Conservation (phyloP, 2,113 vertebrate genomes). For the Drymodes brunneopygia region DNA sequence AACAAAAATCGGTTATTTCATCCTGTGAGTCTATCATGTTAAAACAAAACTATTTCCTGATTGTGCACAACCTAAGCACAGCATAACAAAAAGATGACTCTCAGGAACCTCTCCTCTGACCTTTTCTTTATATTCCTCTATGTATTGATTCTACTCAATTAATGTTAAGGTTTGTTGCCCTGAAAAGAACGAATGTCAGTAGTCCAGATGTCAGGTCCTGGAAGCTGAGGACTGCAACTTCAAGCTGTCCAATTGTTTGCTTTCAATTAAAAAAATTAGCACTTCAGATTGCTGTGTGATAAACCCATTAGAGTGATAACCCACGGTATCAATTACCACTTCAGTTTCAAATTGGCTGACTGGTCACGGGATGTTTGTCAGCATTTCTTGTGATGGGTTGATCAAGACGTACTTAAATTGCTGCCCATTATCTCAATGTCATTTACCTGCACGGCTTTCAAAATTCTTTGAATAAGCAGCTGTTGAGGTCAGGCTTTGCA, state of each 20-base stretch:
- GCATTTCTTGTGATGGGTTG: slow-evolving; percentile 44
- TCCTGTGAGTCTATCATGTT: neutral
- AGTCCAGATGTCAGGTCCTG: slow-evolving; percentile 27
- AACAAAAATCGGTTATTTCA: neutral
- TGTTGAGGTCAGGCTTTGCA: slow-evolving; percentile 63
- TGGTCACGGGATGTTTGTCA: slow-evolving; percentile 67
- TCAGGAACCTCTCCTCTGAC: slow-evolving; percentile 44
- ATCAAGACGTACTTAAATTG: slow-evolving; percentile 81
- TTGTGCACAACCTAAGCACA: slow-evolving; percentile 4
- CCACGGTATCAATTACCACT: slow-evolving; percentile 79
- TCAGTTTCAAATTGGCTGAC: slow-evolving; percentile 77
- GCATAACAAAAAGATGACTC: slow-evolving; percentile 25
- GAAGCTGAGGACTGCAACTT: slow-evolving; percentile 54
- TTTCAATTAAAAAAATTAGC: slow-evolving; percentile 62
- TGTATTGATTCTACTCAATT: slow-evolving; percentile 46
- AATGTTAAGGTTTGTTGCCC: slow-evolving; percentile 45
- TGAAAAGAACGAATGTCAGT: slow-evolving; percentile 47
- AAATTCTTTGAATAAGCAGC: slow-evolving; percentile 64
- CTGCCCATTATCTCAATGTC: slow-evolving; percentile 82
- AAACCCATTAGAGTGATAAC: slow-evolving; percentile 76
- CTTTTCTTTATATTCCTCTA: slow-evolving; percentile 41
- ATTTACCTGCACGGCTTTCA: slow-evolving; percentile 72
- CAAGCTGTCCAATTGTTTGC: slow-evolving; percentile 60
- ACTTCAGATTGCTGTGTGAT: slow-evolving; percentile 77
- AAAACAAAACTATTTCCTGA: neutral